Evolutionary conservation across 2,888 invertebrate genomes (phyloP).

Genomic region (Ectemnius continuus): DNA sequence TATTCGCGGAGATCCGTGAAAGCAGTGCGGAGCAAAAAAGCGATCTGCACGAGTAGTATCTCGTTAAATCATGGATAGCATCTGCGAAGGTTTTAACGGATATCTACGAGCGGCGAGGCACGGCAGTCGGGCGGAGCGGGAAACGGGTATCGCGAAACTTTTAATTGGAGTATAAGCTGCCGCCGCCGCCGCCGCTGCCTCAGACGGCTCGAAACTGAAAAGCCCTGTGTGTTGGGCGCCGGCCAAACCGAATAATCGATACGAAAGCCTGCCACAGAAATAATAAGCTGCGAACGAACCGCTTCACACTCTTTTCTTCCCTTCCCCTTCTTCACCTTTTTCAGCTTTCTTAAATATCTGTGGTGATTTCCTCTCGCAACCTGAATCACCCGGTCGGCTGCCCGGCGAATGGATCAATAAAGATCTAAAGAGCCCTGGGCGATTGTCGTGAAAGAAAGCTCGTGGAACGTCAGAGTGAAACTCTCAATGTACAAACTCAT

Average conservation of each 20-base stretch:
- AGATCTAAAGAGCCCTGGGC: too few species aligned
- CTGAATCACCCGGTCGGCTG: too few species aligned
- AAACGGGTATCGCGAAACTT: constrained; percentile 42
- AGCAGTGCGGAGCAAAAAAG: constrained; percentile 13
- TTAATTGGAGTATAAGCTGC: constrained; percentile 52
- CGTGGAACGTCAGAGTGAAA: too few species aligned
- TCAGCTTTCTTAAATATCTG: too few species aligned
- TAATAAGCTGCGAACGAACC: not conserved
- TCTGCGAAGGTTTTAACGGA: constrained; percentile 23
- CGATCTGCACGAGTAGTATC: constrained; percentile 29
- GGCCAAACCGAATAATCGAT: constrained; percentile 28
- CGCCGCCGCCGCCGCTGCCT: constrained; percentile 10
- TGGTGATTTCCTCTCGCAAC: too few species aligned
- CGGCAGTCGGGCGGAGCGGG: not conserved
- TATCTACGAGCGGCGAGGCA: constrained; percentile 17
- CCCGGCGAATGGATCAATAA: too few species aligned
- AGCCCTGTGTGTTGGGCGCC: constrained; percentile 4
- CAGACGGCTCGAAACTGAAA: constrained; percentile 21
- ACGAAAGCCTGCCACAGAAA: constrained; percentile 20
- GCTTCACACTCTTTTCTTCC: not conserved
- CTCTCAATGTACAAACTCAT: too few species aligned
- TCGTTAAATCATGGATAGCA: constrained; percentile 39
- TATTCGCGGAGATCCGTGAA: constrained; percentile 2
- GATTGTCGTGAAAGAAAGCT: too few species aligned
- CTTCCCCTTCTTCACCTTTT: too few species aligned